Percentiles rank a stretch among this genome's conserved stretches.
phyloP scores from a whole-genome alignment of 1,140 invertebrate species.

The Anthonomus grandis region DNA sequence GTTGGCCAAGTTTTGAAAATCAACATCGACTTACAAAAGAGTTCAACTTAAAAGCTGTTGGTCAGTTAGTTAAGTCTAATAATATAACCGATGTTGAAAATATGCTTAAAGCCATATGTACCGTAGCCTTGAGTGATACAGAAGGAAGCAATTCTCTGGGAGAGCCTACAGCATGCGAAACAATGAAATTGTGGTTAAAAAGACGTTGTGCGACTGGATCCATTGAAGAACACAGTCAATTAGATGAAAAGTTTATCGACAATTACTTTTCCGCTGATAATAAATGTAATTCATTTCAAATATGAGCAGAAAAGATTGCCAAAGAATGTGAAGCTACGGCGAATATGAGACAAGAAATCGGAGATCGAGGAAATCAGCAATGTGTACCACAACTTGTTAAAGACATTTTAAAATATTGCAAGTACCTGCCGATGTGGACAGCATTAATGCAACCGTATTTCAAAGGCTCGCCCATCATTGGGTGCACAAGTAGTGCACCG shows the following conservation, averaged over 20 bases:
- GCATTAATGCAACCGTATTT: not conserved
- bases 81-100: slow-evolving; percentile 16
- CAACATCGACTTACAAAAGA: no score
- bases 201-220: slow-evolving; percentile 17
- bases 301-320: not conserved
- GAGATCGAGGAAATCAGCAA: no score
- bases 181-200: slow-evolving; percentile 44
- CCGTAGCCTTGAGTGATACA: no score
- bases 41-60: not conserved
- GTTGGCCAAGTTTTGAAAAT: not conserved
- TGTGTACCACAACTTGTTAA: not conserved
- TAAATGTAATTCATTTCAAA: no score
- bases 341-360: no score
- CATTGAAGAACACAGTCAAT: not conserved
- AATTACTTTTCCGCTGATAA: no score
- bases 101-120: no score
- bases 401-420: not conserved
- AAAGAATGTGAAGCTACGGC: not conserved
- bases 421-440: not conserved
- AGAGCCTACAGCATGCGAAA: slow-evolving; percentile 48
- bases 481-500: no score
- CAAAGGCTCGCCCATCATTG: not conserved
- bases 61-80: slow-evolving; percentile 30
- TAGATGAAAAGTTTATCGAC: not conserved
- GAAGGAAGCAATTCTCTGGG: no score